phyloP scores from a whole-genome alignment of 1,140 invertebrate species.

The Heterodera schachtii region DNA sequence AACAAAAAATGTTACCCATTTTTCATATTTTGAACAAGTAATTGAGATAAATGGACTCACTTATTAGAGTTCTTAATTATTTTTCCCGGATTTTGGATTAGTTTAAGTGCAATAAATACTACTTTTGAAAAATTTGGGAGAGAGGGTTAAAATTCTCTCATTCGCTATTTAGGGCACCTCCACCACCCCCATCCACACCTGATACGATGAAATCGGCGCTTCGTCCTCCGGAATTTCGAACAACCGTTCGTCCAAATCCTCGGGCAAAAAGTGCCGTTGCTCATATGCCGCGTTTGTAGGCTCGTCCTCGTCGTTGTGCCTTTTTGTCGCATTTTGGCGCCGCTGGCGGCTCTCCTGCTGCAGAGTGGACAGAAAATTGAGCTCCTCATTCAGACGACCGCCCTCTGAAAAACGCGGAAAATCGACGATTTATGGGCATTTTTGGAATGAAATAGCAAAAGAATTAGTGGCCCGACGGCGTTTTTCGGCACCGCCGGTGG shows the following conservation, averaged over 20 bases:
- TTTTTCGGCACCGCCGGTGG: too few relatives aligned
- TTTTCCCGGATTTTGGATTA: too few relatives aligned
- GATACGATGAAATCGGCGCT: conserved; percentile 9
- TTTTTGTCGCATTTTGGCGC: conserved; percentile 20
- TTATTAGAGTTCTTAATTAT: too few relatives aligned
- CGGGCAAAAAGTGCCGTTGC: neutral
- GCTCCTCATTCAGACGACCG: conserved; percentile 59
- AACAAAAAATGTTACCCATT: too few relatives aligned
- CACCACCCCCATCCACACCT: neutral
- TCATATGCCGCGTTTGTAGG: neutral
- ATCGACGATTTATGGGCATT: neutral
- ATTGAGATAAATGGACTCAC: too few relatives aligned
- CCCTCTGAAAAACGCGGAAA: conserved; percentile 52
- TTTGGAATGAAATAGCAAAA: neutral
- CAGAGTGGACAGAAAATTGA: conserved; percentile 50
- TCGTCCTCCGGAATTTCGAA: conserved; percentile 18
- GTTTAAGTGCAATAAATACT: too few relatives aligned
- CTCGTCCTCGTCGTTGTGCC: neutral
- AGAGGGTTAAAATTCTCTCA: too few relatives aligned
- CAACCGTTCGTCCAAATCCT: conserved; percentile 24
- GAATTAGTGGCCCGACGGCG: too few relatives aligned
- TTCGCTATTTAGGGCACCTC: too few relatives aligned
- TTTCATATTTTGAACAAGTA: too few relatives aligned
- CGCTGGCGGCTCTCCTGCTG: conserved; percentile 8
- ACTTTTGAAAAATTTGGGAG: neutral